Evolutionary conservation across 2,888 invertebrate genomes (phyloP).

Genomic region (Drosophila subquinaria): DNA sequence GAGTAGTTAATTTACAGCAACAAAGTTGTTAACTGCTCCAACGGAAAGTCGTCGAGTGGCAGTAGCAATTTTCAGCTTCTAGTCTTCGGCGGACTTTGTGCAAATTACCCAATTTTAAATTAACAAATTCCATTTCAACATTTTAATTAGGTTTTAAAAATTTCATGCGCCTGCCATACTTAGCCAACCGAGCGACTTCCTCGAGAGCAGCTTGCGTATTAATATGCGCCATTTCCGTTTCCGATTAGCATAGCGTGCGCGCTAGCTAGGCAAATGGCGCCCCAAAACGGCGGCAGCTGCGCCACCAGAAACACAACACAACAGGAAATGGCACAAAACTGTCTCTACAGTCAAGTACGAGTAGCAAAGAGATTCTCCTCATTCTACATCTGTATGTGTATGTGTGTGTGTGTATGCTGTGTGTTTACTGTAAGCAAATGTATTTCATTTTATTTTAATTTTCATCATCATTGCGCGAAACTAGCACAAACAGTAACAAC

Average conservation of each 20-base stretch:
- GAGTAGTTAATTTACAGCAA: slow-evolving; percentile 80
- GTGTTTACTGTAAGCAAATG: slow-evolving; percentile 69
- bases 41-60: slow-evolving; percentile 38
- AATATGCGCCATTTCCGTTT: slow-evolving; percentile 82
- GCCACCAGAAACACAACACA: slow-evolving; percentile 47
- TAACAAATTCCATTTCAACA: slow-evolving; percentile 82
- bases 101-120: slow-evolving; percentile 81
- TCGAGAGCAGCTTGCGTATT: slow-evolving; percentile 79
- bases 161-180: slow-evolving; percentile 73
- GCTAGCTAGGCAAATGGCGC: slow-evolving; percentile 59
- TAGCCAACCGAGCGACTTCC: slow-evolving; percentile 61
- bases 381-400: slow-evolving; percentile 18
- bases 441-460: slow-evolving; percentile 82
- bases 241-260: slow-evolving; percentile 79
- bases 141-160: slow-evolving; percentile 83
- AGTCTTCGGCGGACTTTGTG: slow-evolving; percentile 52
- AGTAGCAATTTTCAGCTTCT: slow-evolving; percentile 33
- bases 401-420: slow-evolving; percentile 30
- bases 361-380: slow-evolving; percentile 43
- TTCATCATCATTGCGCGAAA: slow-evolving; percentile 80
- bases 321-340: slow-evolving; percentile 78
- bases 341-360: slow-evolving; percentile 60
- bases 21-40: slow-evolving; percentile 75
- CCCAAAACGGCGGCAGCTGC: slow-evolving; percentile 77
- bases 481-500: slow-evolving; percentile 66